A percentile compares a stretch with the other conserved stretches of the same genome.
Conservation (phyloP, 1,140 invertebrate genomes). For the Ceratitis capitata region DNA sequence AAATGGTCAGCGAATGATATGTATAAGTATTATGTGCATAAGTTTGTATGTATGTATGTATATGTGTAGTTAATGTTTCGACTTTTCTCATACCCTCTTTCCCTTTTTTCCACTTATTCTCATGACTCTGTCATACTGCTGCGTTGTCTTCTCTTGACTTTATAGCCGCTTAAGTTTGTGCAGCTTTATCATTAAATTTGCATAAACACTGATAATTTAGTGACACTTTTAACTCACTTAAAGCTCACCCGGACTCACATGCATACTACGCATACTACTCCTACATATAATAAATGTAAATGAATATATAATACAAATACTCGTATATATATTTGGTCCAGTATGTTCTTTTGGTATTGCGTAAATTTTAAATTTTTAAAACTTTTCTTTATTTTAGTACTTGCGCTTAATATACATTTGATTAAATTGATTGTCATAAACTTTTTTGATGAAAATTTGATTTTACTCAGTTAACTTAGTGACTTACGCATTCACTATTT, state of each 20-base stretch:
- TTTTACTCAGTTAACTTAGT: too few species aligned
- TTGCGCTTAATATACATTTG: not conserved
- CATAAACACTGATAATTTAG: constrained; percentile 26
- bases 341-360: not conserved
- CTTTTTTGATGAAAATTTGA: not conserved
- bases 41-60: not conserved
- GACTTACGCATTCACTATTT: too few species aligned
- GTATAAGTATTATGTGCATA: too few species aligned
- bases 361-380: not conserved
- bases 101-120: not conserved
- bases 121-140: not conserved
- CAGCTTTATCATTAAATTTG: constrained; percentile 20
- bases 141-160: not conserved
- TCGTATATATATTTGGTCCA: not conserved
- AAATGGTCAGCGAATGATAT: not conserved
- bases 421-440: not conserved
- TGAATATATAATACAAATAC: too few species aligned
- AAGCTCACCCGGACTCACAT: not conserved
- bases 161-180: not conserved
- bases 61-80: not conserved
- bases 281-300: too few species aligned
- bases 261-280: not conserved
- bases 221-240: not conserved
- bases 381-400: not conserved
- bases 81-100: too few species aligned